These are phyloP conservation scores for Paramisgurnus dabryanus DNA, from an alignment of 2,113 vertebrate genomes.

Conservation along the genomic window DNA sequence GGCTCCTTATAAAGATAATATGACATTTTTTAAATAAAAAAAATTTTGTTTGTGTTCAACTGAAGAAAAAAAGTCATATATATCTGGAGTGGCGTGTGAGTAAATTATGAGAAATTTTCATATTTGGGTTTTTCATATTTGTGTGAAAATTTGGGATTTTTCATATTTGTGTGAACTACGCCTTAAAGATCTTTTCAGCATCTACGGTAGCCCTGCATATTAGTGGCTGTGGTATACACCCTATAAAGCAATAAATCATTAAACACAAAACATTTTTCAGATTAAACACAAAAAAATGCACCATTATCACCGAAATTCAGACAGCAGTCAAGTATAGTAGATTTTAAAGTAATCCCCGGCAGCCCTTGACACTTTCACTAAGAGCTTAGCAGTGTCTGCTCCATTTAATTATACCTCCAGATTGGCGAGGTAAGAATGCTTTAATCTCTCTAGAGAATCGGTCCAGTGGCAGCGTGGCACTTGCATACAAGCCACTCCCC, in stretches of 20 bases:
- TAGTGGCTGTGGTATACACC: no score
- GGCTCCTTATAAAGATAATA: no score
- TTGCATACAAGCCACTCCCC: slow-evolving; percentile 55
- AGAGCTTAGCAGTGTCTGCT: slow-evolving; percentile 53
- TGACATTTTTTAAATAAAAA: no score
- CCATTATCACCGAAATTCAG: slow-evolving; percentile 32
- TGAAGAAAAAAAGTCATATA: no score
- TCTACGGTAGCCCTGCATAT: no score
- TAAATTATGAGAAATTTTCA: no score
- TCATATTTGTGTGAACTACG: no score
- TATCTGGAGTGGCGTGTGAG: no score
- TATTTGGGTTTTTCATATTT: no score
- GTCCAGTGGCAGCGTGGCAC: slow-evolving; percentile 60
- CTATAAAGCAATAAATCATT: neutral
- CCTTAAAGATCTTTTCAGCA: no score
- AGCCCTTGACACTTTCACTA: slow-evolving; percentile 55
- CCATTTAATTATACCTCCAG: slow-evolving; percentile 68
- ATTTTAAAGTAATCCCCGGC: slow-evolving; percentile 44
- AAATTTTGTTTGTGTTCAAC: no score
- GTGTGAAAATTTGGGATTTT: no score
- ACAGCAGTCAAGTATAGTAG: slow-evolving; percentile 61
- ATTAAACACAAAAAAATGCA: neutral
- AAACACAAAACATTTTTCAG: neutral
- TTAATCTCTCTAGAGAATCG: slow-evolving; percentile 66
- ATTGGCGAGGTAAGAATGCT: slow-evolving; percentile 69